Base-by-base conservation (phyloP, 2,888 invertebrate genomes). In the Diadromus collaris region DNA sequence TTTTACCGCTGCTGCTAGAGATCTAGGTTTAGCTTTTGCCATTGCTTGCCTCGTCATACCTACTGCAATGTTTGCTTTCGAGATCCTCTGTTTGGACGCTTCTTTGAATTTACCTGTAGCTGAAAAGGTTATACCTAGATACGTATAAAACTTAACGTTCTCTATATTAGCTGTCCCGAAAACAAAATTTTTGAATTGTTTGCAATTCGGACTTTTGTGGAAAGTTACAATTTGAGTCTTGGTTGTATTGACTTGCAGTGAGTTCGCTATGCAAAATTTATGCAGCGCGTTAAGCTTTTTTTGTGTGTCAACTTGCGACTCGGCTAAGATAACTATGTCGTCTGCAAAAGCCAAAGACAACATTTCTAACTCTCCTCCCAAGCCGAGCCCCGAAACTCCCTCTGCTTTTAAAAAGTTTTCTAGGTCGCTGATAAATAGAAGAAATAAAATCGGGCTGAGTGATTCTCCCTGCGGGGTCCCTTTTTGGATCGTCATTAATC, bases 321-420 rank as follows among this genome's bases (percentile, higher is more conserved):
- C 70, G 13, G 56, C 70, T 7, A 70, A 34, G 2, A 70, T 58
- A 27, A 70, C 70, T 16, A 70, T 70, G 19, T 70, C 70, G 21
- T 70, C 70, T 13, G 70, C 70, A 16, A 58, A 70, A 5, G 70
- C 70, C 24, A 70, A 19, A 44, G 44, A 27, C 16, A 69, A 41
- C 44, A 61, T 44, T 44, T 61, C 61, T 10, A 38, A 27, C 13
- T 16, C 44, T 38, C 61, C 61, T 2, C 41, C 61, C 41, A 61
- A 38, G 44, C 61, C 61, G 9, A 61, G 6, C 4, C 44, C 61
- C 24, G 61, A 24, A 21, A 41, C 41, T 41, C 61, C 41, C 5
- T 21, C 44, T 61, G 7, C 44, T 69, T 27, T 58, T 4, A 38
- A 54, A 41, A 32, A 41, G 1, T 5, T 5, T 44, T 58, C 69